Evolutionary conservation across 2,797 vertebrate genomes (phyloP).

Genomic region (Melanogrammus aeglefinus): DNA sequence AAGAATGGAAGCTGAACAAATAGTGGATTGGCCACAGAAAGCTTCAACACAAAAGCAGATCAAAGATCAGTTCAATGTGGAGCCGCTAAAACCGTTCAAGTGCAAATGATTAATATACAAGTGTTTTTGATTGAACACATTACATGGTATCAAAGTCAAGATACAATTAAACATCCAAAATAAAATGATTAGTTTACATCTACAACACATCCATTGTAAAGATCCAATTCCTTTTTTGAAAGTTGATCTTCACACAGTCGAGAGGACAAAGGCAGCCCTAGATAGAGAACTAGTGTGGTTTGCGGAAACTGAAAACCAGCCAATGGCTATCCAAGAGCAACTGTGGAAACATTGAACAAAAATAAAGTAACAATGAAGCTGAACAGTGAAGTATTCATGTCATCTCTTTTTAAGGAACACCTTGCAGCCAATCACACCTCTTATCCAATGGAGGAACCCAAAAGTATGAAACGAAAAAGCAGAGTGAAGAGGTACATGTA

Average conservation of each 20-base stretch:
- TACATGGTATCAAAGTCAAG: too few species aligned
- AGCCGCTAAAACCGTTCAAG: too few species aligned
- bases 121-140: too few species aligned
- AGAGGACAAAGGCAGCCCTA: neutral
- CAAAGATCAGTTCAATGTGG: too few species aligned
- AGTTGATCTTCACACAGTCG: too few species aligned
- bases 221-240: neutral
- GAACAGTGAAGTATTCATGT: neutral
- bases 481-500: neutral
- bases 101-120: too few species aligned
- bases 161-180: too few species aligned
- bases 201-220: neutral
- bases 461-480: neutral
- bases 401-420: neutral
- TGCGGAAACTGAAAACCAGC: neutral
- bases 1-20: too few species aligned
- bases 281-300: neutral
- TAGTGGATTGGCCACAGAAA: too few species aligned
- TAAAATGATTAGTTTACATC: too few species aligned
- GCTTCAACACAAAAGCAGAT: too few species aligned
- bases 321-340: neutral
- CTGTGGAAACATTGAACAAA: neutral
- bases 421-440: neutral
- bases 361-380: neutral
- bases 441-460: neutral